Base-by-base conservation (phyloP, 2,888 invertebrate genomes). In the Mechanitis mazaeus region DNA sequence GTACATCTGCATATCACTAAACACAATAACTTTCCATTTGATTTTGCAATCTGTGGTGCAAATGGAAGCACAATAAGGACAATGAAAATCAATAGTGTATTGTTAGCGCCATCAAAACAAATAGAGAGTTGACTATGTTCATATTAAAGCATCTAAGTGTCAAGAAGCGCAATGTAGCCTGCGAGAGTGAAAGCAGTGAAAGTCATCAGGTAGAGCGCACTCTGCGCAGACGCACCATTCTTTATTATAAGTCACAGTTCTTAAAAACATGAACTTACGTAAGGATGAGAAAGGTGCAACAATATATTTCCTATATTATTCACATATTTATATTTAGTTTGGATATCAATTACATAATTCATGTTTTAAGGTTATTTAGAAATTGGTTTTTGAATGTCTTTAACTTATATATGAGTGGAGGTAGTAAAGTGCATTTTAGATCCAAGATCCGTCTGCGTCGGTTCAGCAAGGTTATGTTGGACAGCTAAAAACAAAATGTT, bases 131-230 rank as follows among this genome's bases (percentile, higher is more conserved):
- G 73, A 67, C 68, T 73, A 71, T 72, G 72, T 72, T 72, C 50
- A 72, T 69, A 75, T 60, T 66, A 70, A 72, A 71, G 70, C 75
- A 74, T 76, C 76, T 73, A 76, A 75, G 70, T 77, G 71, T 75
- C 71, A 72, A 80, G 80, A 79, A 74, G 78, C 78, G 75, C 80
- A 73, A 68, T 79, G 79, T 78, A 78, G 75, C 75, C 76, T 76
- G 75, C 71, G 78, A 79, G 76, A 83, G 88, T 84, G 89, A 89
- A 89, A 89, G 87, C 84, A 85, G 89, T 84, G 89, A 89, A 89
- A 89, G 88, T 85, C 71, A 77, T 78, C 72, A 72, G 60, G 60
- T 54, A 47, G 59, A 65, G 58, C 55, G 62, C 68, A 71, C 35
- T 35, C 35, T 35, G 35, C 42, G 42, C 42, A 11, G 71, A 69